A percentile compares a stretch with the other conserved stretches of the same genome.
Evolutionary conservation across 1,140 invertebrate genomes (phyloP).

Genomic region (Drosophila virilis): DNA sequence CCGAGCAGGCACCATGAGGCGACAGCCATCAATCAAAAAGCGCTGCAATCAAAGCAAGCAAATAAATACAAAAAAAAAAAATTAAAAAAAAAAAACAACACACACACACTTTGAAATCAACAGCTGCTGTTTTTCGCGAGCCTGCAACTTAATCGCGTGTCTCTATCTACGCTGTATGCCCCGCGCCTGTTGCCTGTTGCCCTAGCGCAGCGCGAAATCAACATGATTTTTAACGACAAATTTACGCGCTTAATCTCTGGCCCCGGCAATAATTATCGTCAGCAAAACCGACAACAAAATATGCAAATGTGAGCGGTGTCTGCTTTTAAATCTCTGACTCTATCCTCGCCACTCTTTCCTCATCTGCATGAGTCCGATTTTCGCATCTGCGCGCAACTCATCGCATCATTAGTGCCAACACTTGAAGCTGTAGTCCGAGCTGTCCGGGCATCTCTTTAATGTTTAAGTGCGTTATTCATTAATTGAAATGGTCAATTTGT

Average conservation of each 20-base stretch:
- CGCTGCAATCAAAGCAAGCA: constrained; percentile 61
- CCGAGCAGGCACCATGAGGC: constrained; percentile 74
- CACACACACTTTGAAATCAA: constrained; percentile 63
- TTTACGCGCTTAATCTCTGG: constrained; percentile 78
- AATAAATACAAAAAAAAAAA: constrained; percentile 5
- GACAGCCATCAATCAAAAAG: constrained; percentile 79
- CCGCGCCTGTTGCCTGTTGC: not conserved
- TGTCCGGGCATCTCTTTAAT: constrained; percentile 50
- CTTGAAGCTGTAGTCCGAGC: constrained; percentile 42
- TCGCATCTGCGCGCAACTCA: constrained; percentile 50
- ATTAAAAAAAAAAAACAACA: constrained; percentile 3
- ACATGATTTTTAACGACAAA: constrained; percentile 83
- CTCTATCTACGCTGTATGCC: constrained; percentile 8
- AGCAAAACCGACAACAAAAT: constrained; percentile 66
- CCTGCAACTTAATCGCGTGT: constrained; percentile 42
- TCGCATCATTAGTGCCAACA: constrained; percentile 75
- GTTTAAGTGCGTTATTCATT: constrained; percentile 81
- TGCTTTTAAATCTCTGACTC: constrained; percentile 19
- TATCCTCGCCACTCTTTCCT: not conserved
- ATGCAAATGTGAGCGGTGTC: constrained; percentile 69
- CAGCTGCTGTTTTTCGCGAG: constrained; percentile 53
- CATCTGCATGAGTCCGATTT: constrained; percentile 31
- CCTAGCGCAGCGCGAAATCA: constrained; percentile 44
- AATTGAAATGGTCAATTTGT: constrained; percentile 82
- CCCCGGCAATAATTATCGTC: constrained; percentile 47